Evolutionary conservation across 2,797 vertebrate genomes (phyloP).

Genomic region (Lophius americanus): DNA sequence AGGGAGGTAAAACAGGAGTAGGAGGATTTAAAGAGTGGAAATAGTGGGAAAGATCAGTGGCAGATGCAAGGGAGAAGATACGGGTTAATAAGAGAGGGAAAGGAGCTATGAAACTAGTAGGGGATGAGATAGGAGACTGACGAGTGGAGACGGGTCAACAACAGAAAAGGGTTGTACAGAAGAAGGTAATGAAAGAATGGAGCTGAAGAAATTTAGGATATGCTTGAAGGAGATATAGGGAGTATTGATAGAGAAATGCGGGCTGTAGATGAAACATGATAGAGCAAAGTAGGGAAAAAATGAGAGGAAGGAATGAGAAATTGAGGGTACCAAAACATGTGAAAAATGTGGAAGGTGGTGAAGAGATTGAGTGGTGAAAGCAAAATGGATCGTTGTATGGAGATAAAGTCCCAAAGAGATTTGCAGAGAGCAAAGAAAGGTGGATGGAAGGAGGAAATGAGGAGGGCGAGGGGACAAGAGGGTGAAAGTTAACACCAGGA

Average conservation of each 20-base stretch:
- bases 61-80: conserved; percentile 15
- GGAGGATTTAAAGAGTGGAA: conserved; percentile 34
- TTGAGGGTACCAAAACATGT: conserved; percentile 2
- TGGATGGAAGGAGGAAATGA: neutral
- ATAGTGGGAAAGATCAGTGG: conserved; percentile 21
- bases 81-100: neutral
- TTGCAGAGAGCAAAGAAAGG: neutral
- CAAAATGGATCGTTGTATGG: neutral
- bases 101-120: conserved; percentile 11
- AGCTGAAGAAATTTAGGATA: conserved; percentile 39
- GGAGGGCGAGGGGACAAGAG: neutral
- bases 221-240: neutral
- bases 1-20: conserved; percentile 26
- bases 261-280: too few species aligned
- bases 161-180: conserved; percentile 32
- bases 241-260: neutral
- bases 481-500: neutral
- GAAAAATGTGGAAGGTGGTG: neutral
- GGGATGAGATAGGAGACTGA: conserved; percentile 7
- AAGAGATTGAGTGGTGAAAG: neutral
- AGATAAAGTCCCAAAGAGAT: neutral
- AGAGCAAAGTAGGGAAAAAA: conserved; percentile 1
- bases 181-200: conserved; percentile 6
- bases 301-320: neutral
- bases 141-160: conserved; percentile 8